phyloP scores from a whole-genome alignment of 2,113 vertebrate species.

The Petaurus breviceps region DNA sequence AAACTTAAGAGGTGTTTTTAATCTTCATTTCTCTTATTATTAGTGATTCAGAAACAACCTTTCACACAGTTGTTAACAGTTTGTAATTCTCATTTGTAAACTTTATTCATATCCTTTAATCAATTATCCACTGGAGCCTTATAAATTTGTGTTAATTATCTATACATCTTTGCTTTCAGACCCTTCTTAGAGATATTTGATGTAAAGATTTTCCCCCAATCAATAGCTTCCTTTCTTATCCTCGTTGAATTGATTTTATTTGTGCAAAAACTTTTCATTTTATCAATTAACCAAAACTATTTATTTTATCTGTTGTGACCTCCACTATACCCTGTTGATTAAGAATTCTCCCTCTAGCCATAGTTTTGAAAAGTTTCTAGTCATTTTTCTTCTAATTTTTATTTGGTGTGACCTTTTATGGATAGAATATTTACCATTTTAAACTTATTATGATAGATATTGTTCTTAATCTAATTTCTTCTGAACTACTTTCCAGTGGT shows the following conservation, averaged over 20 bases:
- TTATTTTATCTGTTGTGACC: neutral
- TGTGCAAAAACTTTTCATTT: neutral
- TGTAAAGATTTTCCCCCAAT: neutral
- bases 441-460: neutral
- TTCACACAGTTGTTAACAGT: neutral
- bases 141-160: neutral
- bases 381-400: neutral
- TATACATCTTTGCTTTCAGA: neutral
- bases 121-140: neutral
- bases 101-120: neutral
- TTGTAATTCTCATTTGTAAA: neutral
- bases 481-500: neutral
- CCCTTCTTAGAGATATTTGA: neutral
- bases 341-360: neutral
- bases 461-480: neutral
- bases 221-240: neutral
- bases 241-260: too few relatives aligned
- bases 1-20: neutral
- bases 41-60: neutral
- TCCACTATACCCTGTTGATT: neutral
- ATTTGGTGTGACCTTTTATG: neutral
- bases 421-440: neutral
- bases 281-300: neutral
- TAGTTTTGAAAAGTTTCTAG: neutral
- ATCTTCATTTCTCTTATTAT: neutral